phyloP scores from a whole-genome alignment of 2,888 invertebrate species.

The Pyrgus malvae region DNA sequence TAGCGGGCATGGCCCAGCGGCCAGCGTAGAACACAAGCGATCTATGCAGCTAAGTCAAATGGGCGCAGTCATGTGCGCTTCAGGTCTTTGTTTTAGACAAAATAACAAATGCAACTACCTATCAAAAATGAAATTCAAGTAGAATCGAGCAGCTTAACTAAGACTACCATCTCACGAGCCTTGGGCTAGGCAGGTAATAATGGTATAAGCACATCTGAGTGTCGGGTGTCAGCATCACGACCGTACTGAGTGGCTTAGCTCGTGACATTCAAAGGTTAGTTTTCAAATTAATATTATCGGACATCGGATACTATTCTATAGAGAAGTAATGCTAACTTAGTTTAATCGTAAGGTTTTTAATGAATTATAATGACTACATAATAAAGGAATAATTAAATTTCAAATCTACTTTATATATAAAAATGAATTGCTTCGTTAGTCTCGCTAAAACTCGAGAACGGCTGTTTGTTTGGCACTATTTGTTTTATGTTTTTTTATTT shows the following conservation, averaged over 20 bases:
- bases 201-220: slow-evolving; percentile 15
- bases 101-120: background rate
- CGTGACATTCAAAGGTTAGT: slow-evolving; percentile 33
- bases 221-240: slow-evolving; percentile 16
- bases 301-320: background rate
- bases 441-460: too few species aligned
- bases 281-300: slow-evolving; percentile 16
- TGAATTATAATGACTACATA: too few species aligned
- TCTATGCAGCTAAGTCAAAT: too few species aligned
- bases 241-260: slow-evolving; percentile 14
- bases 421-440: too few species aligned
- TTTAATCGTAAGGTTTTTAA: background rate
- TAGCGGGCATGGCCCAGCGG: too few species aligned
- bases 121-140: background rate
- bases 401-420: too few species aligned
- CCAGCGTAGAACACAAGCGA: too few species aligned
- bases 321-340: background rate
- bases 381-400: too few species aligned
- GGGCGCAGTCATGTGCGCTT: too few species aligned
- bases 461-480: too few species aligned
- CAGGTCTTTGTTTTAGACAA: background rate
- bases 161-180: slow-evolving; percentile 16
- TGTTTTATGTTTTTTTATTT: too few species aligned
- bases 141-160: slow-evolving; percentile 2
- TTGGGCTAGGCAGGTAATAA: background rate